These are phyloP conservation scores for Rhingia campestris DNA, from an alignment of 2,888 invertebrate genomes.

Conservation along the genomic window DNA sequence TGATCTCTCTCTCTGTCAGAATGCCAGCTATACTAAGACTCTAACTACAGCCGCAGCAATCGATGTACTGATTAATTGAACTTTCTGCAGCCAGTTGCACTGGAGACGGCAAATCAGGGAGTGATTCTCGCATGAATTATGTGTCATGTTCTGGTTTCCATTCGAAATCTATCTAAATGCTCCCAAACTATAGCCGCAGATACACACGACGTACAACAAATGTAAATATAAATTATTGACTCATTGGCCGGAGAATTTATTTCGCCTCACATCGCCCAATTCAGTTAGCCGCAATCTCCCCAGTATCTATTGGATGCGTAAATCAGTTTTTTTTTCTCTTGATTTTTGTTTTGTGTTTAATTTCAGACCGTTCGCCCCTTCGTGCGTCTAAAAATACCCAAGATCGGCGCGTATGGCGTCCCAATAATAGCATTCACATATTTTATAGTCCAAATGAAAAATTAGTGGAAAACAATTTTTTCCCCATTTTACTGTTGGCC, in stretches of 20 bases:
- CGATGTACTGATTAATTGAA: conserved; percentile 63
- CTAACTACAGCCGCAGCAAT: not conserved
- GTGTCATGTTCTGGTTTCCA: conserved; percentile 62
- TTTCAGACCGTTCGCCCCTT: conserved; percentile 58
- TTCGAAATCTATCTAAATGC: conserved; percentile 57
- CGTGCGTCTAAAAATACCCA: conserved; percentile 61
- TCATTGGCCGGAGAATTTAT: conserved; percentile 72
- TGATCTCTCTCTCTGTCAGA: conserved; percentile 53
- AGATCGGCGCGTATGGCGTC: conserved; percentile 71
- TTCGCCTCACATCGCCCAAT: conserved; percentile 52
- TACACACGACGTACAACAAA: conserved; percentile 34
- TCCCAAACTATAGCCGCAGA: conserved; percentile 44
- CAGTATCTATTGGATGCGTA: conserved; percentile 63
- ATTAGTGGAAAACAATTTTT: conserved; percentile 71
- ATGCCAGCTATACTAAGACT: conserved; percentile 27
- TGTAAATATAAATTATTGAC: conserved; percentile 73
- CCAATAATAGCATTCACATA: conserved; percentile 73
- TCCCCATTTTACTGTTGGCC: conserved; percentile 63
- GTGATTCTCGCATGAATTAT: conserved; percentile 48
- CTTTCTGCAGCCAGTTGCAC: conserved; percentile 8
- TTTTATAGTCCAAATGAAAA: conserved; percentile 74
- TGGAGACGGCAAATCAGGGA: conserved; percentile 6
- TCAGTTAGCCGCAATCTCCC: conserved; percentile 37
- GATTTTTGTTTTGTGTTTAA: conserved; percentile 38
- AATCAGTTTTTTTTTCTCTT: conserved; percentile 46